Conservation (phyloP, 2,888 invertebrate genomes). For the Mactromeris polynyma region DNA sequence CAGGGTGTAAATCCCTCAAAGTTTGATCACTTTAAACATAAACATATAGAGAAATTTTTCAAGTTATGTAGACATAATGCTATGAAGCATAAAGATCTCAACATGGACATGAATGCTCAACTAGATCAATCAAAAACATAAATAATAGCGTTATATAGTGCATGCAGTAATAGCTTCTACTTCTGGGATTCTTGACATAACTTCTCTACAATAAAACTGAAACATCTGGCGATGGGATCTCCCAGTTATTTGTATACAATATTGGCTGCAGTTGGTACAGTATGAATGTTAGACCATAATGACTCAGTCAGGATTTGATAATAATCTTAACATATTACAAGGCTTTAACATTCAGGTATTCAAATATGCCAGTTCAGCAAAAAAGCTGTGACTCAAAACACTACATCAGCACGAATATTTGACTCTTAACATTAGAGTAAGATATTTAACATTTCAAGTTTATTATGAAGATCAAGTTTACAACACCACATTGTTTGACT, state of each 20-base stretch:
- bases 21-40: too few relatives aligned
- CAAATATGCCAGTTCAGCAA: background rate
- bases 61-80: background rate
- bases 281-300: background rate
- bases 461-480: too few relatives aligned
- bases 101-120: background rate
- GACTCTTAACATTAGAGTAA: background rate
- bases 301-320: background rate
- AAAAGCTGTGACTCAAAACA: background rate
- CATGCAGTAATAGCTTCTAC: background rate
- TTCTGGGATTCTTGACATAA: background rate
- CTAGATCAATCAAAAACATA: background rate
- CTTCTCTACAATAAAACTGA: conserved; percentile 15
- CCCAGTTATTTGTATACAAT: background rate
- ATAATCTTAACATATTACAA: conserved; percentile 8
- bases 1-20: too few relatives aligned
- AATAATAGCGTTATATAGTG: background rate
- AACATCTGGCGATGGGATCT: background rate
- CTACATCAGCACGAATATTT: background rate
- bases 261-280: background rate
- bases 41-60: too few relatives aligned
- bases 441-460: background rate
- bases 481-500: too few relatives aligned
- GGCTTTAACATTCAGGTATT: conserved; percentile 2
- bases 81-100: background rate